Evolutionary conservation across 2,888 invertebrate genomes (phyloP).

Genomic region (Drosophila pseudotakahashii): DNA sequence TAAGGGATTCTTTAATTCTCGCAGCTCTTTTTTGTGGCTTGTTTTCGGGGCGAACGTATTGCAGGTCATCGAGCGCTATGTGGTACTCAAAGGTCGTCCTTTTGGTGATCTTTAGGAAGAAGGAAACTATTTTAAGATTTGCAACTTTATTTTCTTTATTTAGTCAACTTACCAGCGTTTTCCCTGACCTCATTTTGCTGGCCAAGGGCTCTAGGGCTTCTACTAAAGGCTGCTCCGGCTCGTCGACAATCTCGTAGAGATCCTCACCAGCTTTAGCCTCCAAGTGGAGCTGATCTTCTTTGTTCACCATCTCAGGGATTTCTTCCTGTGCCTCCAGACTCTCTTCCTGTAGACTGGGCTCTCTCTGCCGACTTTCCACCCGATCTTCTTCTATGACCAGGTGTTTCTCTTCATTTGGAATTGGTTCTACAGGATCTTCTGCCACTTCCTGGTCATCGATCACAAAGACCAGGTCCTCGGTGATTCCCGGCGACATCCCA

Average conservation of each 20-base stretch:
- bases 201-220: neutral
- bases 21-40: neutral
- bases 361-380: neutral
- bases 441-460: slow-evolving; percentile 1
- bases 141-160: neutral
- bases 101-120: neutral
- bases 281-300: neutral
- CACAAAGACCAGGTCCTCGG: neutral
- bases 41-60: too few species aligned
- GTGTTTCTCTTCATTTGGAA: neutral
- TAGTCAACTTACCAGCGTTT: neutral
- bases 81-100: neutral
- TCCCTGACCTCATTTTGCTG: neutral
- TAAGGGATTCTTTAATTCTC: neutral
- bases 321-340: slow-evolving; percentile 7
- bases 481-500: neutral
- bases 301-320: neutral
- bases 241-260: slow-evolving; percentile 1
- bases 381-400: neutral
- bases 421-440: neutral
- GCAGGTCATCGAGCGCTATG: neutral
- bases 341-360: neutral
- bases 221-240: neutral
- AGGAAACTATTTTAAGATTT: neutral
- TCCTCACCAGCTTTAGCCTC: neutral